Conservation (phyloP, 2,888 invertebrate species). For the Eueremaeus valkanovi region DNA sequence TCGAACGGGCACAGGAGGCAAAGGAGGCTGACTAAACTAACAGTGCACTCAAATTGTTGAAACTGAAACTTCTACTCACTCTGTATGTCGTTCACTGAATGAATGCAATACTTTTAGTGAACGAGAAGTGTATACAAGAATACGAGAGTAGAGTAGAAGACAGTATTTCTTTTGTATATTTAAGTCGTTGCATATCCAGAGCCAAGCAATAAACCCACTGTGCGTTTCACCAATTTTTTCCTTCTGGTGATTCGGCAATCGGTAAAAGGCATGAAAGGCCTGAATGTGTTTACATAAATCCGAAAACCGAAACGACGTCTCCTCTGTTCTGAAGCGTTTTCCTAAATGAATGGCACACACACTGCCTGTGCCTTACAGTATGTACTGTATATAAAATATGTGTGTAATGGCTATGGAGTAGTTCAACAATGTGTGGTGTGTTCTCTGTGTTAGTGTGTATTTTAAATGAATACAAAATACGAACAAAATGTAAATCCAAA, state of each 20-base stretch:
- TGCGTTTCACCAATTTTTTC: background rate
- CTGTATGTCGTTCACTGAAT: background rate
- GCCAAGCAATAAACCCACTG: slow-evolving; percentile 18
- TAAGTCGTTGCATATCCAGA: background rate
- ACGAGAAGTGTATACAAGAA: background rate
- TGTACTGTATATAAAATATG: no score
- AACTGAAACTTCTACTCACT: slow-evolving; percentile 22
- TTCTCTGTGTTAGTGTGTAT: background rate
- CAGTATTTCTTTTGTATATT: slow-evolving; percentile 11
- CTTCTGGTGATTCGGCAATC: background rate
- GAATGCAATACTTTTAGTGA: slow-evolving; percentile 14
- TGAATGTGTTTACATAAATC: slow-evolving; percentile 32
- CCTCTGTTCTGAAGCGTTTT: background rate
- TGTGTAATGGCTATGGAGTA: background rate
- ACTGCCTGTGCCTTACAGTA: no score
- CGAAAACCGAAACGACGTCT: slow-evolving; percentile 18
- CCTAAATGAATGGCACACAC: background rate
- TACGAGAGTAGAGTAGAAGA: background rate
- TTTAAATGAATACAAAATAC: background rate
- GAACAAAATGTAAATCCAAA: background rate
- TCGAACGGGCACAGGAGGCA: background rate
- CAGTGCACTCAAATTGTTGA: background rate
- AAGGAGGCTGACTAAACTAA: background rate
- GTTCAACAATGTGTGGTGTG: background rate
- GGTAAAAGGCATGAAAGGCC: slow-evolving; percentile 17